phyloP scores from a whole-genome alignment of 2,888 invertebrate genomes.

The Drosophila neotestacea region DNA sequence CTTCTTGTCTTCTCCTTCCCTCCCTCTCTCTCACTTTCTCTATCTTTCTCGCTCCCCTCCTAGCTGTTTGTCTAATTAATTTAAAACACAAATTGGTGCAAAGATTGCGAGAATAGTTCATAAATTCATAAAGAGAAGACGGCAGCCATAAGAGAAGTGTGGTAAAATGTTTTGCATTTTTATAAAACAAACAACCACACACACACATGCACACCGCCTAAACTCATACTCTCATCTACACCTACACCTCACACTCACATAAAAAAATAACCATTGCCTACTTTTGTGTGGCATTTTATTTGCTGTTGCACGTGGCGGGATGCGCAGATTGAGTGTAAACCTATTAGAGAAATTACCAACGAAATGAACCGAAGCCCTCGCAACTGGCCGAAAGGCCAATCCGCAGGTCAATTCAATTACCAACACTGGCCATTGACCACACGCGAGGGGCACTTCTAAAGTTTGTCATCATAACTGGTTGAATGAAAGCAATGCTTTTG shows the following conservation, averaged over 20 bases:
- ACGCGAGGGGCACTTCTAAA: conserved; percentile 26
- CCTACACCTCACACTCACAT: conserved; percentile 11
- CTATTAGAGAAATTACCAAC: conserved; percentile 79
- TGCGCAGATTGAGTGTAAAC: conserved; percentile 75
- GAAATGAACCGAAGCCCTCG: conserved; percentile 64
- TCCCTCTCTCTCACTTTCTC: neutral
- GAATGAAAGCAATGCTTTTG: no score
- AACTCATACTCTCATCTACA: neutral
- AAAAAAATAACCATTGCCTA: conserved; percentile 16
- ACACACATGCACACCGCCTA: conserved; percentile 13
- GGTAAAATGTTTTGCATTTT: conserved; percentile 20
- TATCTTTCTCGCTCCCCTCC: neutral
- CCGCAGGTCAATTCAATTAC: conserved; percentile 69
- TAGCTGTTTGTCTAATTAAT: conserved; percentile 44
- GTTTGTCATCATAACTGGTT: neutral
- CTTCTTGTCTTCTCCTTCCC: neutral
- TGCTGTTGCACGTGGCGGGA: conserved; percentile 23
- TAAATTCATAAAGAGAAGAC: conserved; percentile 18
- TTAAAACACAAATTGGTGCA: conserved; percentile 23
- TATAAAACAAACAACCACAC: conserved; percentile 12
- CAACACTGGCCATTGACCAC: conserved; percentile 23
- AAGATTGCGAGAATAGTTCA: conserved; percentile 27
- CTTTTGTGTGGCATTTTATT: conserved; percentile 46
- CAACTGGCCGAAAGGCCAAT: conserved; percentile 49
- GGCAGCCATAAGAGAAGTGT: conserved; percentile 11